phyloP scores from a whole-genome alignment of 2,113 vertebrate species.

The Zosterops pallidus region DNA sequence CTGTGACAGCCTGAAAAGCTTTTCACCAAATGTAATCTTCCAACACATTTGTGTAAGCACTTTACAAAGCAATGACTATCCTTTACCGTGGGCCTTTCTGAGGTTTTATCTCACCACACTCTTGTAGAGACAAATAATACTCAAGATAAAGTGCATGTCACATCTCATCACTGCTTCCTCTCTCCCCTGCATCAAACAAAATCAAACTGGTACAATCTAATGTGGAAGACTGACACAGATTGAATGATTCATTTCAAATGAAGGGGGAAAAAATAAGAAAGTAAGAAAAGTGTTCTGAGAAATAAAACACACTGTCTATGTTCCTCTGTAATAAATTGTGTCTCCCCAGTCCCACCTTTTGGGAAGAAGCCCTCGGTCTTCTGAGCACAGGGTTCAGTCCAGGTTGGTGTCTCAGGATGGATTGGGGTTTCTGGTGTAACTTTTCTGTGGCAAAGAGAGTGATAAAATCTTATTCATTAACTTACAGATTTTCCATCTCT shows the following conservation, averaged over 20 bases:
- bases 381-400: neutral
- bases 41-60: neutral
- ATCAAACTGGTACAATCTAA: constrained; percentile 14
- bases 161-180: neutral
- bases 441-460: neutral
- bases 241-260: constrained; percentile 46
- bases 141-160: constrained; percentile 36
- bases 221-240: neutral
- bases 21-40: constrained; percentile 1
- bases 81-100: neutral
- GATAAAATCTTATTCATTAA: neutral
- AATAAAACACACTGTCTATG: neutral
- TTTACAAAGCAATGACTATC: neutral
- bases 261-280: neutral
- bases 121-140: constrained; percentile 18
- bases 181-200: neutral
- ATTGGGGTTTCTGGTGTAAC: neutral
- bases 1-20: neutral
- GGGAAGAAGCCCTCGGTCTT: neutral
- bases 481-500: neutral
- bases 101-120: neutral
- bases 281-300: neutral
- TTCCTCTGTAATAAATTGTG: neutral
- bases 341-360: neutral
- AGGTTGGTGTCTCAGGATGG: neutral